Percentiles rank a stretch among this genome's conserved stretches.
phyloP scores from a whole-genome alignment of 2,113 vertebrate genomes.

The Microtus pennsylvanicus region DNA sequence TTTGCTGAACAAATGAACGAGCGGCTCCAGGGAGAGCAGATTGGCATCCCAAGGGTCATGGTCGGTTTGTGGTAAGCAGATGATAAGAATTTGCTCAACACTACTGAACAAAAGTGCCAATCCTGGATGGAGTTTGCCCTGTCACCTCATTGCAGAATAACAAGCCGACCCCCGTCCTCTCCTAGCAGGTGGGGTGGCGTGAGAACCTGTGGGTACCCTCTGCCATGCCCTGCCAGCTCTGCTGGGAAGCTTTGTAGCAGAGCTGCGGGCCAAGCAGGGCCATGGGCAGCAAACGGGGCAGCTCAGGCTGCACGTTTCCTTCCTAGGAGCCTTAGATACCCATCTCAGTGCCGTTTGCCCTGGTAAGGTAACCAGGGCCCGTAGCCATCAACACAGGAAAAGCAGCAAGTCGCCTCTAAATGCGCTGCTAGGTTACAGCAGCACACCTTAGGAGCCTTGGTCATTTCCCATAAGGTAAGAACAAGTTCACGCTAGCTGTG shows the following conservation, averaged over 20 bases:
- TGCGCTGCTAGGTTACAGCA: slow-evolving; percentile 67
- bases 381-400: neutral
- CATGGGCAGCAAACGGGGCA: neutral
- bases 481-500: slow-evolving; percentile 4
- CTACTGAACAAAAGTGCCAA: no score
- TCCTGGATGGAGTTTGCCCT: no score
- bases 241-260: slow-evolving; percentile 1
- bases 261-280: slow-evolving; percentile 20
- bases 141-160: no score
- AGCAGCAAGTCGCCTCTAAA: neutral
- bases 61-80: no score
- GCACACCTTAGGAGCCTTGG: neutral
- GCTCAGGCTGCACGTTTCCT: slow-evolving; percentile 3
- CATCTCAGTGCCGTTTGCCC: slow-evolving; percentile 47
- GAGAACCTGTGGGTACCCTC: no score
- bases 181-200: no score
- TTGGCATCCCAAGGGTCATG: no score
- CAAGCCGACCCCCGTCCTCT: no score
- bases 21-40: no score
- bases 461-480: neutral
- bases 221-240: neutral
- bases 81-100: no score
- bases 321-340: slow-evolving; percentile 44
- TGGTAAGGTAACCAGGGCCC: neutral
- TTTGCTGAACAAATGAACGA: no score